Base-by-base conservation (phyloP, 2,797 vertebrate species). In the Buceros bicornis region DNA sequence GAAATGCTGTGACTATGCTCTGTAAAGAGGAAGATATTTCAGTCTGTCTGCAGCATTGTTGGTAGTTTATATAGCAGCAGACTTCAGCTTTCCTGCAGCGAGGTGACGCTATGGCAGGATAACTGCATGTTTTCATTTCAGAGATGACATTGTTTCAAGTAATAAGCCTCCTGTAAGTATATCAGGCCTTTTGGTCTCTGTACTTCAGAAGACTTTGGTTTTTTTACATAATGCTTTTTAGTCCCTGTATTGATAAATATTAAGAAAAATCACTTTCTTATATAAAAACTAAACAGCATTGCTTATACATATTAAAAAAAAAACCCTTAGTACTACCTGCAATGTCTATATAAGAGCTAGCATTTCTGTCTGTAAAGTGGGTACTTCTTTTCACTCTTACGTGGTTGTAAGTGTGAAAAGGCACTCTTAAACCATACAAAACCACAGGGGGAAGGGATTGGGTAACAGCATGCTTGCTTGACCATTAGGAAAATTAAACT, bases 101-200 rank as follows among this genome's bases (percentile, higher is more conserved):
- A 65, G 54, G 25, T 86, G 62, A 53, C 89, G n/a, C 31, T 86
- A 1, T 67, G 48, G 33, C 35, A 82, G 37, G 26, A 51, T 73
- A 83, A 50, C 8, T 17, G 8, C 5, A 1, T 48, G 11, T 58
- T 83, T 93, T 80, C 18, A 45, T 84, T 93, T 80, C 12, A 28
- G 61, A 86, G 47, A 25, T 47, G 3, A 40, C 15, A 29, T 3
- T 18, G 24, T 85, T 93, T 92, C 73, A 45, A 72, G 21, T 71
- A 86, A 61, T 45, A 86, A 90, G 13, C 5, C 11, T 70, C 11
- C 12, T 51, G 20, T 74, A 83, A 88, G 69, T 60, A 16, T 56
- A 0, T 21, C 1, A 0, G 31, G 62, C 8, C 3, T 42, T 86
- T 88, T 76, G 19, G 6, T 48, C 65, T 70, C 42, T 0, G 1